Percentiles rank a stretch among this genome's conserved stretches.
Evolutionary conservation across 2,797 vertebrate species (phyloP).

Genomic region (Melanotaenia maccullochi): DNA sequence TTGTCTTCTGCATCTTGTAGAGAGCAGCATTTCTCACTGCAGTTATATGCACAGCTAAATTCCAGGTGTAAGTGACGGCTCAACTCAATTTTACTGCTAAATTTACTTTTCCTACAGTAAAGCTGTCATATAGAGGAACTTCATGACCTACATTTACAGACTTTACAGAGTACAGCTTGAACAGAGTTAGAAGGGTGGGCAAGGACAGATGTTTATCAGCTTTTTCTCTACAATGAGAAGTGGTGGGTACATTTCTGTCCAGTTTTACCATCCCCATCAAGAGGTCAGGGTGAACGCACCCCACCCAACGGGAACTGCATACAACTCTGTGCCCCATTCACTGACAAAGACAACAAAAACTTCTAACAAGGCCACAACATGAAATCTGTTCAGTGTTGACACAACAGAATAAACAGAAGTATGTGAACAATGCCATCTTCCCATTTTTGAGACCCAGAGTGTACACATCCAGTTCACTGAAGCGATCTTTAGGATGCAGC

Average conservation of each 20-base stretch:
- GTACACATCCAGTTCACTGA: neutral
- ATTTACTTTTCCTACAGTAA: too few species aligned
- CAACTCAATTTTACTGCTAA: too few species aligned
- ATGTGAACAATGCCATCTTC: constrained; percentile 54
- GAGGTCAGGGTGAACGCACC: constrained; percentile 44
- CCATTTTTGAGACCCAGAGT: constrained; percentile 24
- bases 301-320: constrained; percentile 21
- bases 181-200: neutral
- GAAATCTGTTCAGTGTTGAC: constrained; percentile 28
- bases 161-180: neutral
- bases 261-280: constrained; percentile 33
- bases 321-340: neutral
- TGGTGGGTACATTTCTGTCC: constrained; percentile 44
- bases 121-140: neutral
- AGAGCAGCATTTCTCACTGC: too few species aligned
- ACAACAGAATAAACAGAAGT: constrained; percentile 28
- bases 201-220: constrained; percentile 32
- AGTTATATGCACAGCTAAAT: too few species aligned
- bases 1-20: too few species aligned
- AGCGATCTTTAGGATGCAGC: neutral
- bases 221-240: constrained; percentile 20
- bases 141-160: neutral
- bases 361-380: constrained; percentile 23
- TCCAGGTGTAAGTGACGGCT: too few species aligned
- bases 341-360: constrained; percentile 15